Conservation (phyloP, 2,888 invertebrate species). For the Zygaena filipendulae region DNA sequence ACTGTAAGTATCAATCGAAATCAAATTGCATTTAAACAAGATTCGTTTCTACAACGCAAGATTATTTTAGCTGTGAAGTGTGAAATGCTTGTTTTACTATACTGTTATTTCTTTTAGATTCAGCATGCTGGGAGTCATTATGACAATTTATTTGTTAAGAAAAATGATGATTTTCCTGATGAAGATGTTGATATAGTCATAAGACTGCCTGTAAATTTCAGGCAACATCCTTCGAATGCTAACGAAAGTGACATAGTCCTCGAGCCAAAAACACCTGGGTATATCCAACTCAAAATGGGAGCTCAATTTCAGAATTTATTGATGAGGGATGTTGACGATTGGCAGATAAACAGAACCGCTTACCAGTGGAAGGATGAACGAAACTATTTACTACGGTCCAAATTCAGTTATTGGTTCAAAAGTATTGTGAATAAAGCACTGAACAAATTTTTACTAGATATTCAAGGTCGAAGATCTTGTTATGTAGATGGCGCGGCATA, state of each 20-base stretch:
- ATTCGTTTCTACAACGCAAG: no score
- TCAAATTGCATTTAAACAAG: neutral
- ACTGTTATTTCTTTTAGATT: constrained; percentile 25
- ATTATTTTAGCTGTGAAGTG: no score
- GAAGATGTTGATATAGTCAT: constrained; percentile 71
- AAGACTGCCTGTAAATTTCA: constrained; percentile 46
- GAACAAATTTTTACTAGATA: constrained; percentile 24
- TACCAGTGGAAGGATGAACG: constrained; percentile 41
- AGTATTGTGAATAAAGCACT: constrained; percentile 46
- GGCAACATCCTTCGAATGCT: constrained; percentile 19
- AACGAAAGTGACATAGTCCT: constrained; percentile 39
- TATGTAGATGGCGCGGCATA: constrained; percentile 44
- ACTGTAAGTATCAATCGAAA: constrained; percentile 25
- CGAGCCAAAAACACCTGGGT: constrained; percentile 46
- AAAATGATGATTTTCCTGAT: constrained; percentile 36
- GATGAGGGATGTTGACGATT: constrained; percentile 27
- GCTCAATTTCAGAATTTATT: constrained; percentile 32
- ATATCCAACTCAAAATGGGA: constrained; percentile 47
- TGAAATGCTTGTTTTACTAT: no score
- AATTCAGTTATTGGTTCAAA: constrained; percentile 67
- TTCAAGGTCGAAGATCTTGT: constrained; percentile 14
- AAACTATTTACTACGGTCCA: constrained; percentile 45
- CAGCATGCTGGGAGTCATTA: constrained; percentile 71
- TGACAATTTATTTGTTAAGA: constrained; percentile 65
- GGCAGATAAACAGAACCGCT: constrained; percentile 37